phyloP scores from a whole-genome alignment of 1,140 invertebrate species.

The Plutomurus gul region DNA sequence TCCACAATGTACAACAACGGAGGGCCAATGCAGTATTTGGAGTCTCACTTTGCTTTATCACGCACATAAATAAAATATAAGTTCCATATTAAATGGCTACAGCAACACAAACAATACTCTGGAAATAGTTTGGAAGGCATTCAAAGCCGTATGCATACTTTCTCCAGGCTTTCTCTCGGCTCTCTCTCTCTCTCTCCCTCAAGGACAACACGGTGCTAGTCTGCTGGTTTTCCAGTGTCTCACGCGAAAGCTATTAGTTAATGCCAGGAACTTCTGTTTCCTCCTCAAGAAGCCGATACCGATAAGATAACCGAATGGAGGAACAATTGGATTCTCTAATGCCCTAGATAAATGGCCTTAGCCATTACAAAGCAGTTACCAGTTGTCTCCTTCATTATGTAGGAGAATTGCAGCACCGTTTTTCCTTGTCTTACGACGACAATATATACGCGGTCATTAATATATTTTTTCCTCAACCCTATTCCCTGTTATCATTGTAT shows the following conservation, averaged over 20 bases:
- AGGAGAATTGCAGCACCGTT: not conserved
- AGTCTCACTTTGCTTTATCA: not conserved
- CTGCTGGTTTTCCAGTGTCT: not conserved
- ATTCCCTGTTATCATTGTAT: too few relatives aligned
- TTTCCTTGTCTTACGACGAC: not conserved
- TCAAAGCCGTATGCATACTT: slow-evolving; percentile 22
- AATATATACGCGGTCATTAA: not conserved
- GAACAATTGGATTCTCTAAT: not conserved
- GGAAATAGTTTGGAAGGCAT: not conserved
- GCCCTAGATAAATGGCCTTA: slow-evolving; percentile 15
- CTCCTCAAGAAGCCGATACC: slow-evolving; percentile 21
- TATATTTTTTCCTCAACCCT: not conserved
- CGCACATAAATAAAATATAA: slow-evolving; percentile 16
- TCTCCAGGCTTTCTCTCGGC: slow-evolving; percentile 4
- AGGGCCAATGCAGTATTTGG: not conserved
- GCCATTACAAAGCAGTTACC: not conserved
- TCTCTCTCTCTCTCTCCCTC: too few relatives aligned
- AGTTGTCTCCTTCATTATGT: slow-evolving; percentile 2
- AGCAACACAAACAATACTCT: not conserved
- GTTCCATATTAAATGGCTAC: not conserved
- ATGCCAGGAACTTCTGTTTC: slow-evolving; percentile 19
- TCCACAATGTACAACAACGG: not conserved
- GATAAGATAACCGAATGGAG: slow-evolving; percentile 16
- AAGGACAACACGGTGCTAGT: not conserved
- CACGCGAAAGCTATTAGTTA: slow-evolving; percentile 24